phyloP scores from a whole-genome alignment of 2,888 invertebrate genomes.

The Rotaria sp. region DNA sequence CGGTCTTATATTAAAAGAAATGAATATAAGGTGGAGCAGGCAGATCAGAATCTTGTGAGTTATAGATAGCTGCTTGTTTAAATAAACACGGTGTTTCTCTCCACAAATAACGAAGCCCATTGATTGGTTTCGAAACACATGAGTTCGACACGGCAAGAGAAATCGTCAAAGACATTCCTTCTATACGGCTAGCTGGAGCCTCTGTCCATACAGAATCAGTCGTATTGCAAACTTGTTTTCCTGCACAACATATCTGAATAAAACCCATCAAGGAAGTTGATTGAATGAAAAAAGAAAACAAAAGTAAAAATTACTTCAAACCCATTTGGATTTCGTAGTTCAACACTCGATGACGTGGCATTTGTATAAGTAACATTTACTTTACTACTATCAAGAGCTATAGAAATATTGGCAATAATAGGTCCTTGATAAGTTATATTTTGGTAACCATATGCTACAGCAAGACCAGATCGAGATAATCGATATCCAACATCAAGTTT shows the following conservation, averaged over 20 bases:
- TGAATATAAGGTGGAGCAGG: not conserved
- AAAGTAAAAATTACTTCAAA: not conserved
- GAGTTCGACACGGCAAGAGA: not conserved
- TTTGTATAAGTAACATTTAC: not conserved
- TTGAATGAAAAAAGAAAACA: too few relatives aligned
- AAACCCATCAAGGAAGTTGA: not conserved
- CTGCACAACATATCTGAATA: not conserved
- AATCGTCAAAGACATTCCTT: not conserved
- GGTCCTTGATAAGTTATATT: not conserved
- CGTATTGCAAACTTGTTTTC: not conserved
- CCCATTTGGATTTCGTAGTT: not conserved
- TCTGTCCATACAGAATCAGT: not conserved
- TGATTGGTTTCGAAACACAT: not conserved
- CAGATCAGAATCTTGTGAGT: not conserved
- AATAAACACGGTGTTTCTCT: not conserved
- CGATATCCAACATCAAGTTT: constrained; percentile 2
- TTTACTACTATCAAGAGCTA: not conserved
- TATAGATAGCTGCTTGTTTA: not conserved
- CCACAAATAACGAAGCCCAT: not conserved
- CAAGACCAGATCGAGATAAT: not conserved
- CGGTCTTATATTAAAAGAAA: not conserved
- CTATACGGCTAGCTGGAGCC: not conserved
- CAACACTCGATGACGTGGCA: not conserved
- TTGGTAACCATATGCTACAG: not conserved
- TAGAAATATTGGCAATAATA: not conserved